Conservation (phyloP, 2,888 invertebrate genomes). For the Allygus modestus region DNA sequence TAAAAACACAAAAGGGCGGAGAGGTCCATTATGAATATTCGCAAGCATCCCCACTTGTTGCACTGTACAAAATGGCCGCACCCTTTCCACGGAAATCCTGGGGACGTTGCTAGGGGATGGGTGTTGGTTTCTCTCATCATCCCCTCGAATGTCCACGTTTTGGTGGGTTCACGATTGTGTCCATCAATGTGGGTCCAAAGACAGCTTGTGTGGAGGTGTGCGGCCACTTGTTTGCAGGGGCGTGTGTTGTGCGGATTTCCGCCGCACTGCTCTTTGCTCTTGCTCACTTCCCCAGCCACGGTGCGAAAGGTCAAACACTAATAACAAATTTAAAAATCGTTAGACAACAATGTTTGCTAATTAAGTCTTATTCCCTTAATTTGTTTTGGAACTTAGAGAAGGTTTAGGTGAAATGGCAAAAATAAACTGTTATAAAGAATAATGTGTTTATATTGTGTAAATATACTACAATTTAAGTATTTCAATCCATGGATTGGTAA, state of each 20-base stretch:
- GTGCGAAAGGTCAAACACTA: background rate
- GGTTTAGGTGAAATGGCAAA: no score
- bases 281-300: background rate
- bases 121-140: background rate
- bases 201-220: background rate
- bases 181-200: background rate
- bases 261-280: background rate
- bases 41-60: slow-evolving; percentile 33
- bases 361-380: no score
- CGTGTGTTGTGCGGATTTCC: background rate
- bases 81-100: slow-evolving; percentile 18
- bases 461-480: no score
- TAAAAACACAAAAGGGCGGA: background rate
- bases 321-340: background rate
- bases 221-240: background rate
- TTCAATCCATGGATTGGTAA: no score
- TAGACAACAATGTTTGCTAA: no score
- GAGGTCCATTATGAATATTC: slow-evolving; percentile 6
- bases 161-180: no score
- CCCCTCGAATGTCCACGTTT: background rate
- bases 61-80: slow-evolving; percentile 37
- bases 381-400: no score
- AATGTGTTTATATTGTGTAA: no score
- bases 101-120: background rate
- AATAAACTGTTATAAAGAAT: no score